Conservation (phyloP, 2,888 invertebrate genomes). For the Sycophila texana region DNA sequence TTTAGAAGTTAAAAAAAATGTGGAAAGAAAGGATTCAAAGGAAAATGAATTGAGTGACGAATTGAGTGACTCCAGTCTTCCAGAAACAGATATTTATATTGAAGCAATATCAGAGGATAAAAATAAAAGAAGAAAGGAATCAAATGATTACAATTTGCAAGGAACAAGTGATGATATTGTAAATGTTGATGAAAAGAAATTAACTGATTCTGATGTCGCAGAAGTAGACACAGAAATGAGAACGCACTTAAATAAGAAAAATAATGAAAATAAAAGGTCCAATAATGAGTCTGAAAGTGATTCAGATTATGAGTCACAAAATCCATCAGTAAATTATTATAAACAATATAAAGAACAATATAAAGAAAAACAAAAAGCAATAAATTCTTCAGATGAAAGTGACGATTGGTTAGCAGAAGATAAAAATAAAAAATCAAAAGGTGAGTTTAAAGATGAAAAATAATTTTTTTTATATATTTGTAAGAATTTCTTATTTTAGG, state of each 20-base stretch:
- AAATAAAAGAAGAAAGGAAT: neutral
- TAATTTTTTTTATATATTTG: neutral
- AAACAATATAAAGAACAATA: neutral
- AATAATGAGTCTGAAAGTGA: constrained; percentile 30
- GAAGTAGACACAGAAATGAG: neutral
- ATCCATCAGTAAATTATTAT: constrained; percentile 52
- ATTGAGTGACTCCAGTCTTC: constrained; percentile 6
- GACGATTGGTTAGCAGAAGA: neutral
- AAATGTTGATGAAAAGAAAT: neutral
- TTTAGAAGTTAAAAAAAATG: neutral
- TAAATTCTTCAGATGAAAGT: constrained; percentile 36
- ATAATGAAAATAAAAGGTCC: neutral
- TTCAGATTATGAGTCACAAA: constrained; percentile 55
- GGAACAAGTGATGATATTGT: neutral
- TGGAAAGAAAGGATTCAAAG: neutral
- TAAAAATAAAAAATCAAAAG: constrained; percentile 7
- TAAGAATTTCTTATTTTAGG: neutral
- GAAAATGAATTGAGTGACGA: no score
- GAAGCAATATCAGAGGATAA: neutral
- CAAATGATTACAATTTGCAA: neutral
- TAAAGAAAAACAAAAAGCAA: neutral
- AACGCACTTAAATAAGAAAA: neutral
- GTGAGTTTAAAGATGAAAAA: neutral
- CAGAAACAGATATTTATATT: neutral
- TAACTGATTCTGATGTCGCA: neutral